Conservation (phyloP, 2,797 vertebrate genomes). For the Phalanger gymnotis region DNA sequence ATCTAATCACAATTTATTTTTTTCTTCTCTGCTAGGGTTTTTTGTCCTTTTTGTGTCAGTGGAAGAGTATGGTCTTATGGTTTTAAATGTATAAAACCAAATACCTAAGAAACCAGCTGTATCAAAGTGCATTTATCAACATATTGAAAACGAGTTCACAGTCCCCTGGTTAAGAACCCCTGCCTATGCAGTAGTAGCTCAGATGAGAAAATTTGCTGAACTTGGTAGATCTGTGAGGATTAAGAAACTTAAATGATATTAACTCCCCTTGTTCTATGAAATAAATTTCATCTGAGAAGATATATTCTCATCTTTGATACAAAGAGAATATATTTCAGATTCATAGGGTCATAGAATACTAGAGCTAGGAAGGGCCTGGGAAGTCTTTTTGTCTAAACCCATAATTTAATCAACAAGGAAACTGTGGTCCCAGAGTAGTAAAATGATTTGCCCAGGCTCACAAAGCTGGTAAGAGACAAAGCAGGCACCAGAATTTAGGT, state of each 20-base stretch:
- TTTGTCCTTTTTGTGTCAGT: not conserved
- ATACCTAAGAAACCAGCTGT: not conserved
- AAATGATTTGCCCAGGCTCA: not conserved
- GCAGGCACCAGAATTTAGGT: not conserved
- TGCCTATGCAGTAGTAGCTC: not conserved
- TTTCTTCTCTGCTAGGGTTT: not conserved
- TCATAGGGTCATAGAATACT: not conserved
- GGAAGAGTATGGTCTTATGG: not conserved
- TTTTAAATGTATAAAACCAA: not conserved
- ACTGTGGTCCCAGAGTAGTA: not conserved
- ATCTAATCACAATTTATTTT: not conserved
- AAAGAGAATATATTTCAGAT: slow-evolving; percentile 70
- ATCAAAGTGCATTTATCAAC: not conserved
- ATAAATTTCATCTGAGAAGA: slow-evolving; percentile 38
- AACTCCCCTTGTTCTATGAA: not conserved
- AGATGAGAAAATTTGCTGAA: not conserved
- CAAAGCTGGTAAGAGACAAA: not conserved
- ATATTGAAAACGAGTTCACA: not conserved
- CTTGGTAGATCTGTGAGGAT: not conserved
- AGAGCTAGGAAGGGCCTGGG: not conserved
- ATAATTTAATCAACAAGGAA: not conserved
- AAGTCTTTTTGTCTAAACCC: not conserved
- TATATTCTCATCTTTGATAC: slow-evolving; percentile 44
- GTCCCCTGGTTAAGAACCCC: not conserved
- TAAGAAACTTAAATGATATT: slow-evolving; percentile 39